Evolutionary conservation across 2,888 invertebrate genomes (phyloP), one percentile per base, ranked within the genome.

Genomic region (Dryobotodes eremita): DNA sequence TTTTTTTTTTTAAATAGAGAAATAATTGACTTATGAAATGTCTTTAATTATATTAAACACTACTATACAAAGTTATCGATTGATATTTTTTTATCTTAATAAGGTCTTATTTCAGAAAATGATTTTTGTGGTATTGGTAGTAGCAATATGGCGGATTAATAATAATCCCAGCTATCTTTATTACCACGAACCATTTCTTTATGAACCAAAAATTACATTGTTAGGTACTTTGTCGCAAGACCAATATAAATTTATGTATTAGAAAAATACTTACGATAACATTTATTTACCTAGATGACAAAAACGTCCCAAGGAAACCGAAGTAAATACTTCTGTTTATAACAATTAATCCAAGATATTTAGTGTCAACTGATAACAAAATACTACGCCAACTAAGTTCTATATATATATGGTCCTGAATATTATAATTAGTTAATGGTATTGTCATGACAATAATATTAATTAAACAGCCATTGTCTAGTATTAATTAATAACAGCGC

Each of bases 381-480:
- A 82, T 69, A 71, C 57, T 20, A 61, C 59, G 17, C 42, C 71
- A 26, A 64, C 66, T 48, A 55, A 65, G 55, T 53, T 53, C 50
- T 69, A n/a, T n/a, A n/a, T n/a, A n/a, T n/a, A n/a, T n/a, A n/a
- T n/a, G n/a, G n/a, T n/a, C n/a, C 66, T 75, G 62, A 80, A 65
- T 70, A 64, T 77, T 62, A 61, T 82, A 79, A 88, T 80, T 82
- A 80, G 88, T 86, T 66, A 75, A 74, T 61, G 53, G 36, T 53
- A 78, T 78, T 76, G 84, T 80, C 36, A 26, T n/a, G 48, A 69
- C 70, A 61, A 72, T 73, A 57, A 81, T 75, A 80, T 79, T 83
- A 88, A 81, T 86, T 31, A 65, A 71, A 75, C 57, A 50, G 71
- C 64, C 69, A 84, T 86, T 79, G 86, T 83, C 65, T 64, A 68